Conservation (phyloP, 1,140 invertebrate genomes). For the Tetragnatha versicolor region DNA sequence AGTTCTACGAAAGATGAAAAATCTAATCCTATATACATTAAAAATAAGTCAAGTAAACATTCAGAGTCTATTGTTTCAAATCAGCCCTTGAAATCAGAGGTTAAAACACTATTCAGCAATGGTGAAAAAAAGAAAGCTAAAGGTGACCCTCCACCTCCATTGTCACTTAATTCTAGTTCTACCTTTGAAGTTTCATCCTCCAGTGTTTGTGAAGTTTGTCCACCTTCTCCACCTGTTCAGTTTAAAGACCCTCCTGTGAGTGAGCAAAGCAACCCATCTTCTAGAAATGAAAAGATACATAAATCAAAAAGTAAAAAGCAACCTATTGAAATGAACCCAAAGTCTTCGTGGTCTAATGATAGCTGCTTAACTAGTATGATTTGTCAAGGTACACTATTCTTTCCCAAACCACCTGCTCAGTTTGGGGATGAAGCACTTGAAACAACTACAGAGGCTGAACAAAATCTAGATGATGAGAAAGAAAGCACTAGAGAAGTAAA, state of each 20-base stretch:
- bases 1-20: neutral
- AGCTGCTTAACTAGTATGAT: slow-evolving; percentile 46
- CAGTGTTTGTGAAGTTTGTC: slow-evolving; percentile 52
- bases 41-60: slow-evolving; percentile 9
- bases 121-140: slow-evolving; percentile 24
- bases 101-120: slow-evolving; percentile 17
- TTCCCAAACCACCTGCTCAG: slow-evolving; percentile 59
- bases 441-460: neutral
- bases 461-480: neutral
- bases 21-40: neutral
- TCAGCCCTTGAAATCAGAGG: slow-evolving; percentile 29
- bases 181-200: neutral
- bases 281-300: slow-evolving; percentile 9
- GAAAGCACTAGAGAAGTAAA: neutral
- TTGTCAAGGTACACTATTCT: slow-evolving; percentile 59
- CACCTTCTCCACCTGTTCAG: slow-evolving; percentile 54
- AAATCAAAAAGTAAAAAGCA: slow-evolving; percentile 19
- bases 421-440: slow-evolving; percentile 56
- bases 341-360: slow-evolving; percentile 45
- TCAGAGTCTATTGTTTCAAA: slow-evolving; percentile 31
- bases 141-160: slow-evolving; percentile 12
- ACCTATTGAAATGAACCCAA: slow-evolving; percentile 9
- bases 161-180: slow-evolving; percentile 13
- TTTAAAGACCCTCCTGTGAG: slow-evolving; percentile 43
- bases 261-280: neutral